A percentile compares a stretch with the other conserved stretches of the same genome.
Conservation (phyloP, 1,140 invertebrate genomes). For the Aphidius ervi region DNA sequence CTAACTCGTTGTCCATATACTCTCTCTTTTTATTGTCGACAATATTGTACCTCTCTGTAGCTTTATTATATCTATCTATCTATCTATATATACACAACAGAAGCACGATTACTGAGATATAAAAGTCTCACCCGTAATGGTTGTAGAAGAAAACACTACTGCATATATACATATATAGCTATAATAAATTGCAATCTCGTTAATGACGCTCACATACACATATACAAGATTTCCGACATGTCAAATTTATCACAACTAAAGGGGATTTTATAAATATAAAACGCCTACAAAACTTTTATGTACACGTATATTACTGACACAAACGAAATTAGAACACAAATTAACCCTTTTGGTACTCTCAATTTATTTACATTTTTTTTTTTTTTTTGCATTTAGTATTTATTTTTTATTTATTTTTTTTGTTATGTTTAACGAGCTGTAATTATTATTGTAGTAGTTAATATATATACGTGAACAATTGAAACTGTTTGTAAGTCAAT, state of each 20-base stretch:
- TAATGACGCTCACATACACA: conserved; percentile 19
- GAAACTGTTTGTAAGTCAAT: conserved; percentile 36
- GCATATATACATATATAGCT: too few species aligned
- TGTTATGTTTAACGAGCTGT: background rate
- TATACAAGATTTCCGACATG: conserved; percentile 3
- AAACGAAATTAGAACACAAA: background rate
- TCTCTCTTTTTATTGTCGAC: background rate
- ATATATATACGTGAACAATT: conserved; percentile 4
- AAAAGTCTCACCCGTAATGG: too few species aligned
- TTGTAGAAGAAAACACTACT: too few species aligned
- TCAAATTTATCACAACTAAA: conserved; percentile 6
- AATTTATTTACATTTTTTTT: background rate
- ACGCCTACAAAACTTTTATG: conserved; percentile 1
- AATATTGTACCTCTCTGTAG: conserved; percentile 14
- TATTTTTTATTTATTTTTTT: too few species aligned
- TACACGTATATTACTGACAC: too few species aligned
- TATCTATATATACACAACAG: too few species aligned
- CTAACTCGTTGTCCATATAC: conserved; percentile 5
- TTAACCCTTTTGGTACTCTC: conserved; percentile 1
- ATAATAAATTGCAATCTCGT: conserved; percentile 23
- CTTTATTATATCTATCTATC: too few species aligned
- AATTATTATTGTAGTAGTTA: background rate
- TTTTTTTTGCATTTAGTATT: background rate
- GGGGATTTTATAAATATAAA: conserved; percentile 8
- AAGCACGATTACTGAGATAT: too few species aligned